phyloP scores from a whole-genome alignment of 2,113 vertebrate genomes.

The Lepus americanus region DNA sequence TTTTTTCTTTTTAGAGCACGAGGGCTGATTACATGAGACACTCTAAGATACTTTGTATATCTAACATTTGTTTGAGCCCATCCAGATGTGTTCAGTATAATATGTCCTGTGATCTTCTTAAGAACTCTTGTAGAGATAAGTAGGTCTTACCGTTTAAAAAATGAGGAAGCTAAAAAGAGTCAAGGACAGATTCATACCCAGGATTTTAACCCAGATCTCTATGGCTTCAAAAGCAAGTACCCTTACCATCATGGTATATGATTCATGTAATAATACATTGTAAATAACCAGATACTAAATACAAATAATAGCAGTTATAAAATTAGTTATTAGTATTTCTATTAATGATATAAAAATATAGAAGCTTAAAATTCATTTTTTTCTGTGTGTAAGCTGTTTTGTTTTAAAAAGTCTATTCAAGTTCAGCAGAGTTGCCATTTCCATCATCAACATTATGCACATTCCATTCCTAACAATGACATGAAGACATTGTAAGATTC shows the following conservation, averaged over 20 bases:
- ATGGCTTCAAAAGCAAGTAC: conserved; percentile 36
- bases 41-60: background rate
- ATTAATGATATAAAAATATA: background rate
- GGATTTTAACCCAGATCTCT: conserved; percentile 3
- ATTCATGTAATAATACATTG: conserved; percentile 9
- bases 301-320: conserved; percentile 5
- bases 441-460: background rate
- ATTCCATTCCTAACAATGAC: background rate
- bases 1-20: background rate
- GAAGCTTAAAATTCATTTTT: conserved; percentile 40
- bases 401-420: background rate
- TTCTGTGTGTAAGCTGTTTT: conserved; percentile 15
- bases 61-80: background rate
- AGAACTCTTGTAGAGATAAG: background rate
- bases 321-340: conserved; percentile 29
- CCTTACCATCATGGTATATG: background rate
- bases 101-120: background rate
- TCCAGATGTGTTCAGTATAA: background rate
- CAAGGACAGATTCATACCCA: background rate
- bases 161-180: background rate
- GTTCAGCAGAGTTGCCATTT: background rate
- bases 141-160: background rate
- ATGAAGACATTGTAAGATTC: background rate
- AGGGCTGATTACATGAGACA: background rate
- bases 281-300: conserved; percentile 47